Base-by-base conservation (phyloP, 2,113 vertebrate species). In the Laterallus jamaicensis region DNA sequence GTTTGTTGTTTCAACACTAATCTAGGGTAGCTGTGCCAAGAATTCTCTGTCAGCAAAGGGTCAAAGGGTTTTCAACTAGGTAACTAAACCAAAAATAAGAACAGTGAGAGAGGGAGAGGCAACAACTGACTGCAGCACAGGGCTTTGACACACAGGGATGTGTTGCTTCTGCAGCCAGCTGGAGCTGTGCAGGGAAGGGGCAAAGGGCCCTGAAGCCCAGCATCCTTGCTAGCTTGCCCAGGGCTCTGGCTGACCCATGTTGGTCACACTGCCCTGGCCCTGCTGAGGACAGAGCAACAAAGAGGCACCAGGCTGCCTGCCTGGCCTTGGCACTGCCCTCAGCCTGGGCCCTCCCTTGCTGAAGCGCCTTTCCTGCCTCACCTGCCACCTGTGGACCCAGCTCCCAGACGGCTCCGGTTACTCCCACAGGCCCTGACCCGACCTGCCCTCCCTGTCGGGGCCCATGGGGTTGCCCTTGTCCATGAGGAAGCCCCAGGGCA, bases 81-180 rank as follows among this genome's bases (percentile, higher is more conserved):
- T n/a, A 75, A 64, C 31, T 12, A 29, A 32, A 69, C 47, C 11
- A 66, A 80, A 83, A 63, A 50, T 7, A n/a, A 37, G 62, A 78
- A 8, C 14, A 24, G 52, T 49, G 47, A 7, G 3, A 2, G 6
- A 7, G 15, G 8, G 8, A 10, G 14, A 21, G 9, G 13, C 16
- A 12, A n/a, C 26, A 17, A 4, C 6, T 5, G 39, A 1, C 44
- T 10, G 66, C 32, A 6, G 11, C 20, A 1, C 5, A 2, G 29
- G 29, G 1, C 56, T 16, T 2, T 0, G 24, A 24, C 20, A 11
- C 7, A 4, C 11, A 4, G 6, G 32, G 42, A 10, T 21, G 0
- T 7, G 5, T 26, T 0, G 1, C 35, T 15, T 29, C 12, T 8
- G 40, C 3, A 20, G 25, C 14, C 8, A 1, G 21, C 11, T 12